Conservation (phyloP, 2,888 invertebrate species). For the Amorpha juglandis region DNA sequence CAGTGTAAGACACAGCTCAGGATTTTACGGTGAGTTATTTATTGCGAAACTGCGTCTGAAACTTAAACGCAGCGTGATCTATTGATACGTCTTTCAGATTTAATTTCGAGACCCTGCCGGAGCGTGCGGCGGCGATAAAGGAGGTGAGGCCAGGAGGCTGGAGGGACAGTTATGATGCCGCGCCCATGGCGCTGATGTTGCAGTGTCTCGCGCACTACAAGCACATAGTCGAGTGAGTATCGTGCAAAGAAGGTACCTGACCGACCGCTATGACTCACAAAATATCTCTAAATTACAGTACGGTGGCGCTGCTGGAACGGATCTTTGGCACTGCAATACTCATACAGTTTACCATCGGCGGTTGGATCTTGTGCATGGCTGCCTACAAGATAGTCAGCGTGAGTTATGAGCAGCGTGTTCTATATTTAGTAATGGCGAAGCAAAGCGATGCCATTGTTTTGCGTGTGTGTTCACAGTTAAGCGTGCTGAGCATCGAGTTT, state of each 20-base stretch:
- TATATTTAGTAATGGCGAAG: not conserved
- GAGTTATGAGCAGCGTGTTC: slow-evolving; percentile 38
- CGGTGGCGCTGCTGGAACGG: slow-evolving; percentile 55
- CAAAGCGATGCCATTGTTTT: not conserved
- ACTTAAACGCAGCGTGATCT: not conserved
- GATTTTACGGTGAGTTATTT: slow-evolving; percentile 57
- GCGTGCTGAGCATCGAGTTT: slow-evolving; percentile 70
- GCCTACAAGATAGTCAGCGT: slow-evolving; percentile 73
- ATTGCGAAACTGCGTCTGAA: not conserved
- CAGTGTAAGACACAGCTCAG: slow-evolving; percentile 69
- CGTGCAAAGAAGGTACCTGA: not conserved
- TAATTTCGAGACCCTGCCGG: slow-evolving; percentile 55
- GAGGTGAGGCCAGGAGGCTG: slow-evolving; percentile 29
- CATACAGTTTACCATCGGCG: slow-evolving; percentile 72
- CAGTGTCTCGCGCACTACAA: slow-evolving; percentile 60
- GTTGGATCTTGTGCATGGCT: slow-evolving; percentile 78
- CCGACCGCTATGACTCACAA: not conserved
- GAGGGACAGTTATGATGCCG: slow-evolving; percentile 38
- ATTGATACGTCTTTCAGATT: slow-evolving; percentile 48
- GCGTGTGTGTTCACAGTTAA: slow-evolving; percentile 50
- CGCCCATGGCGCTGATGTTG: slow-evolving; percentile 48
- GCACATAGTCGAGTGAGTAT: slow-evolving; percentile 57
- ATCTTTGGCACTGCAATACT: slow-evolving; percentile 68
- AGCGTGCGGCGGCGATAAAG: slow-evolving; percentile 43
- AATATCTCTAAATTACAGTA: slow-evolving; percentile 44